Base-by-base conservation (phyloP, 1,140 invertebrate genomes). In the Penaeus chinensis region DNA sequence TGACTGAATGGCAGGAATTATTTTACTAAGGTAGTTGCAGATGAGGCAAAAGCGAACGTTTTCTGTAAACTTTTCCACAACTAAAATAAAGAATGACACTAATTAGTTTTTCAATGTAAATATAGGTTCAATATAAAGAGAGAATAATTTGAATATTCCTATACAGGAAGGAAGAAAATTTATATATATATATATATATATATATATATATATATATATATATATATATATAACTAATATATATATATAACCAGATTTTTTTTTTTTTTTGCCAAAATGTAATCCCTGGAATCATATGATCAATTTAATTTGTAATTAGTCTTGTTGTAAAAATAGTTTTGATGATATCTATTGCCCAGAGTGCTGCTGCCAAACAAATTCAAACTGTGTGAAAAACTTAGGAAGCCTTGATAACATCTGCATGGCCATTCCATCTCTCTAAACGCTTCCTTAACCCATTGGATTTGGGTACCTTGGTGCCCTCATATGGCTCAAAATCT, bases 11-110 rank as follows among this genome's bases (percentile, higher is more conserved):
- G 99, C 98, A 37, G 99, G 99, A 90, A 99, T 99, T 42, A 99
- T 99, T 93, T 99, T 99, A 87, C 97, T 97, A 69, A 99, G 92
- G 92, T 99, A 99, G 93, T 99, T 99, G 92, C 98, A 99, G 91
- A 99, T 99, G 71, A 99, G 96, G 92, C 99, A 99, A 92, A 99
- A 99, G 47, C 99, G 93, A 2, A 98, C 97, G 93, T 99, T 99
- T 86, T 99, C 98, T 37, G 99, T 99, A 91, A 98, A 99, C 92
- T 99, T 99, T 92, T 99, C 99, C 92, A 99, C 99, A 90, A 99
- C 97, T 97, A 93, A 85, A 94, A 82, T 83, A 79, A 84, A 78
- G 60, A 54, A 37, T 69, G 16, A 69, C 13, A 19, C 20, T 18
- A 24, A 22, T 66, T 24, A 66, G 24, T 66, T 22, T 22, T 22